Evolutionary conservation across 2,113 vertebrate genomes (phyloP), one percentile per base, ranked within the genome.

Genomic region (Condylura cristata): DNA sequence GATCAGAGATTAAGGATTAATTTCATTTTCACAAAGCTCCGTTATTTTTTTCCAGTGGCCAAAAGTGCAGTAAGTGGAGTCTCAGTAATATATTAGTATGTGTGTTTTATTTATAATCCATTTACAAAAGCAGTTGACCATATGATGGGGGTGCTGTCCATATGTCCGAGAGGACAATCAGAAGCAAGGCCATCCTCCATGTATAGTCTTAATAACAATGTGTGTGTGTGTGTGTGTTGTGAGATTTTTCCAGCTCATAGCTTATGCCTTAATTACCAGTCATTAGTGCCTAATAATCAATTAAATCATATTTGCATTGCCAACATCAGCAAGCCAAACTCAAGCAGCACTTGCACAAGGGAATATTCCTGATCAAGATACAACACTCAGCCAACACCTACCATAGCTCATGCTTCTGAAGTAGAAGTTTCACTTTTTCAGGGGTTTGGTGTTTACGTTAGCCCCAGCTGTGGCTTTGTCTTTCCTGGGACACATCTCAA

Each of bases 291-390:
- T 95, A 44, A 86, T 91, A 86, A 66, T 94, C 63, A 84, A 87
- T 95, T 96, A 94, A 93, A 94, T 86, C 66, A 78, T 91, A 78
- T 68, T 87, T 94, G 46, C 28, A 63, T 51, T 46, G 20, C 71
- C 10, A 17, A 56, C n/a, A 58, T 66, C 68, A 88, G 92, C 88
- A 83, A 78, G 68, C n/a, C 44, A 63, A 92, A 65, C 32, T 89
- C 76, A 46, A 81, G 89, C 6, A 89, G 63, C 8, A 13, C 58
- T 76, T 91, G 74, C 87, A 87, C 65, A 89, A 95, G 66, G 63
- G 53, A 89, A 75, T 71, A 56, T 34, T 84, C 65, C 39, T 65
- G 71, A 76, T 84, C 10, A 28, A 91, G 58, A 83, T 58, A 39
- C 37, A 74, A 68, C 85, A 61, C 2, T 24, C 48, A 74, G 30